Percentiles rank a stretch among this genome's conserved stretches.
phyloP scores from a whole-genome alignment of 2,888 invertebrate species.

The Agonopterix arenella region DNA sequence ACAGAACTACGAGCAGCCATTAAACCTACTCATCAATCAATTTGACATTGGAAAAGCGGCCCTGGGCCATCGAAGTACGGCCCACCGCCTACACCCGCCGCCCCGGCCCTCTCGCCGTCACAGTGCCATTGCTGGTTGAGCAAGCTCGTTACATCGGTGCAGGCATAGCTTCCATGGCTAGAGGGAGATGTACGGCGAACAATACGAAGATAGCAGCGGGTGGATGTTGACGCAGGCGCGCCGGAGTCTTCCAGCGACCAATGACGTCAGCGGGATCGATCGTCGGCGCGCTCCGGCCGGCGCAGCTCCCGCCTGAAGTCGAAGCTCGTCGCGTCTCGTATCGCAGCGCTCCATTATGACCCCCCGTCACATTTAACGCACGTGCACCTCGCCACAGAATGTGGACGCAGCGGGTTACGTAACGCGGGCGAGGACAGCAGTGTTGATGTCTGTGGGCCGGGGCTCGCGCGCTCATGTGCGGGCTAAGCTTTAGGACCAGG shows the following conservation, averaged over 20 bases:
- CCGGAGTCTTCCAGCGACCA: slow-evolving; percentile 20
- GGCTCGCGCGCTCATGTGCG: slow-evolving; percentile 89
- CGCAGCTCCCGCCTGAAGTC: slow-evolving; percentile 18
- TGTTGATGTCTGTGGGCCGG: slow-evolving; percentile 44
- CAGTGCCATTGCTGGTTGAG: not conserved
- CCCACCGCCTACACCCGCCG: not conserved
- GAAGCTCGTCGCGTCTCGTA: slow-evolving; percentile 6
- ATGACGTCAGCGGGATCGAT: slow-evolving; percentile 71
- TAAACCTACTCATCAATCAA: slow-evolving; percentile 47
- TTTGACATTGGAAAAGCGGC: slow-evolving; percentile 55
- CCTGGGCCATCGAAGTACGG: slow-evolving; percentile 1
- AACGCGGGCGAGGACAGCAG: slow-evolving; percentile 32
- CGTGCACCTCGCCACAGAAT: slow-evolving; percentile 24
- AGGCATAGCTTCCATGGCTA: not conserved
- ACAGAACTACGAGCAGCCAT: slow-evolving; percentile 11
- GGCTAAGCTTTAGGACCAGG: slow-evolving; percentile 96
- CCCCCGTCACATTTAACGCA: slow-evolving; percentile 39
- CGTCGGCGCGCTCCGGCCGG: slow-evolving; percentile 25
- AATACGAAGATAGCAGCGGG: not conserved
- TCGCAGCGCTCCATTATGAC: slow-evolving; percentile 1
- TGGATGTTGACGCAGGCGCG: slow-evolving; percentile 19
- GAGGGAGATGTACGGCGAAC: slow-evolving; percentile 22
- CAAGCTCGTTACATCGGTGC: not conserved
- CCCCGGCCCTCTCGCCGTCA: not conserved
- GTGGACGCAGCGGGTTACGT: slow-evolving; percentile 37